phyloP scores from a whole-genome alignment of 1,140 invertebrate genomes.

The Drosophila nikananu region DNA sequence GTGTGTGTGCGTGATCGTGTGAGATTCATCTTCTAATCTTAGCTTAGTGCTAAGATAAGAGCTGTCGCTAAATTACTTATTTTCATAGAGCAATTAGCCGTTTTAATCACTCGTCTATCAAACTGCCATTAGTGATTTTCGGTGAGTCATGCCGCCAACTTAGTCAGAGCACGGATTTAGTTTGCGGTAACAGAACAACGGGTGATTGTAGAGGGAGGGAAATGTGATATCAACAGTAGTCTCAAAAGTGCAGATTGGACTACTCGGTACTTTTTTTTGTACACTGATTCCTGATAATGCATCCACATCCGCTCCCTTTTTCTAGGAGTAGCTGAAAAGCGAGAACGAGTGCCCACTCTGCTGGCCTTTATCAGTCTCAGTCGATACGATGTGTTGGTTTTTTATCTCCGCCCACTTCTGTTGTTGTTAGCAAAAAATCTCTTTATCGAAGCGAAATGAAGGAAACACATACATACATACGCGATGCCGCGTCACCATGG shows the following conservation, averaged over 20 bases:
- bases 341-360: conserved; percentile 3
- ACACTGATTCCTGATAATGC: conserved; percentile 44
- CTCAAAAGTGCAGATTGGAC: conserved; percentile 5
- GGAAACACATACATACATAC: conserved; percentile 31
- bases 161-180: conserved; percentile 15
- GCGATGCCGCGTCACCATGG: conserved; percentile 71
- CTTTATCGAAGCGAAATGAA: conserved; percentile 55
- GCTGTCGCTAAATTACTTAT: conserved; percentile 17
- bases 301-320: conserved; percentile 41
- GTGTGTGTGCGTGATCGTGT: conserved; percentile 27
- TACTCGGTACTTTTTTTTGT: conserved; percentile 5
- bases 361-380: conserved; percentile 53
- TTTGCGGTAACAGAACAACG: not conserved
- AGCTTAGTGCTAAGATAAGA: conserved; percentile 38
- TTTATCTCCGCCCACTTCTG: conserved; percentile 52
- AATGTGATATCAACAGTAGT: conserved; percentile 37
- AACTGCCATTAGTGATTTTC: not conserved
- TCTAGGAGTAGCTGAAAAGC: conserved; percentile 1
- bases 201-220: not conserved
- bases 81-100: conserved; percentile 57
- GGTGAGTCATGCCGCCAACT: conserved; percentile 59
- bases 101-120: conserved; percentile 14
- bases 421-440: conserved; percentile 42
- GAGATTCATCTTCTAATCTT: conserved; percentile 7
- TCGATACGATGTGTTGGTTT: conserved; percentile 55